A percentile compares a stretch with the other conserved stretches of the same genome.
Conservation (phyloP, 2,888 invertebrate species). For the Nomada flava region DNA sequence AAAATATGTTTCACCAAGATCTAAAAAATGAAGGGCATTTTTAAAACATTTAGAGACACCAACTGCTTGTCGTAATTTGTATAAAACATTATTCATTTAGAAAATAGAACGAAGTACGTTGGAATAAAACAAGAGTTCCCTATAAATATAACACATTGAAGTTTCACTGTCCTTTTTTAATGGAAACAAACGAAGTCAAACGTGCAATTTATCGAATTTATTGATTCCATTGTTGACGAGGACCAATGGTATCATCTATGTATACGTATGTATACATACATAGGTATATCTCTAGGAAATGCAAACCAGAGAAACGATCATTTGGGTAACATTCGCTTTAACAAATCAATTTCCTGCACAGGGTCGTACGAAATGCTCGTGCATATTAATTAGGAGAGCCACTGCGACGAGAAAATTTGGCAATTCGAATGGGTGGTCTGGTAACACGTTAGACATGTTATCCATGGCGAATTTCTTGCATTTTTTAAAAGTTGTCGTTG, state of each 20-base stretch:
- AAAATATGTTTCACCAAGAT: too few relatives aligned
- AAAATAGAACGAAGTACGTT: neutral
- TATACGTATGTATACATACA: neutral
- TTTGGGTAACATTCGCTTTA: slow-evolving; percentile 37
- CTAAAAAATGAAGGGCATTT: too few relatives aligned
- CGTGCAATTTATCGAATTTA: slow-evolving; percentile 23
- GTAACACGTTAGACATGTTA: neutral
- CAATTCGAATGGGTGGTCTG: slow-evolving; percentile 12
- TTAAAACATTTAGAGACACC: too few relatives aligned
- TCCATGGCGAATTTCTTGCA: neutral
- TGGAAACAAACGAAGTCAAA: neutral
- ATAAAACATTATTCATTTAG: slow-evolving; percentile 13
- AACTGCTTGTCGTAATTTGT: neutral
- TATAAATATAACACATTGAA: slow-evolving; percentile 12
- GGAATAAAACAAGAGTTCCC: neutral
- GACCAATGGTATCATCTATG: slow-evolving; percentile 8
- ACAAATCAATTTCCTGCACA: slow-evolving; percentile 52
- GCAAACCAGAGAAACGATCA: slow-evolving; percentile 44
- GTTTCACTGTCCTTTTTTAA: neutral
- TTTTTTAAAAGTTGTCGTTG: neutral
- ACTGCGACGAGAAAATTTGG: slow-evolving; percentile 19
- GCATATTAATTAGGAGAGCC: slow-evolving; percentile 35
- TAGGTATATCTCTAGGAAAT: slow-evolving; percentile 32
- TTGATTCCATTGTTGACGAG: neutral
- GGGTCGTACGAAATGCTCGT: neutral